Evolutionary conservation across 2,113 vertebrate species (phyloP), one percentile per base, ranked within the genome.

Genomic region (Colinus virginianus): DNA sequence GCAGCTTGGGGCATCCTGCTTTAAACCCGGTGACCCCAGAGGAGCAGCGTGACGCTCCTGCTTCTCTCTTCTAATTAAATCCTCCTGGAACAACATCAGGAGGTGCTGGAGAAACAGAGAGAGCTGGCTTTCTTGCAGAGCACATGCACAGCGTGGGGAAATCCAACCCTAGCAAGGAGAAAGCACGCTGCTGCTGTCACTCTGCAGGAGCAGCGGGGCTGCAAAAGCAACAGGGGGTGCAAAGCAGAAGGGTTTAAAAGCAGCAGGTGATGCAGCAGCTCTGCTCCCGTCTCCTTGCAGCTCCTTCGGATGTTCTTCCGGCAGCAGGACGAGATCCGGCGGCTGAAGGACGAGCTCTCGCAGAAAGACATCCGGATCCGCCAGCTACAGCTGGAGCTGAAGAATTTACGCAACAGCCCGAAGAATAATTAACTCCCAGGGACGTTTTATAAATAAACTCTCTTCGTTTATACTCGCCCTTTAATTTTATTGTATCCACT

Each of bases 271-370:
- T 22, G 26, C 26, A 53, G 51, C 30, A 46, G 12, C 78, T 89
- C 32, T 4, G 7, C 74, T 87, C 32, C 69, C 6, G 40, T 38
- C 30, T 55, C 74, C 90, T 61, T 85, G 14, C 91, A 99, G 99
- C 98, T 99, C 90, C 98, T 99, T 59, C 98, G 98, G 93, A 98
- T 99, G 99, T 99, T 99, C 97, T 99, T 99, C 97, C 98, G 98
- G 58, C 99, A 99, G 97, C 99, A 99, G 96, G 99, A 99, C 0
- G 99, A 99, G 97, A 97, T 99, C 94, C 98, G 99, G 67, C 96
- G 98, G 83, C 93, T 99, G 97, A 99, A 99, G 83, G 98, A 99
- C 0, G 99, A 99, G 95, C 98, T 99, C 68, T 93, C 97, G 2
- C 98, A 99, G 93, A 99, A 98, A 89, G 99, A 99, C 89, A 95